These are phyloP conservation scores for Drosophila sturtevanti DNA, from an alignment of 1,140 invertebrate species.

Conservation along the genomic window DNA sequence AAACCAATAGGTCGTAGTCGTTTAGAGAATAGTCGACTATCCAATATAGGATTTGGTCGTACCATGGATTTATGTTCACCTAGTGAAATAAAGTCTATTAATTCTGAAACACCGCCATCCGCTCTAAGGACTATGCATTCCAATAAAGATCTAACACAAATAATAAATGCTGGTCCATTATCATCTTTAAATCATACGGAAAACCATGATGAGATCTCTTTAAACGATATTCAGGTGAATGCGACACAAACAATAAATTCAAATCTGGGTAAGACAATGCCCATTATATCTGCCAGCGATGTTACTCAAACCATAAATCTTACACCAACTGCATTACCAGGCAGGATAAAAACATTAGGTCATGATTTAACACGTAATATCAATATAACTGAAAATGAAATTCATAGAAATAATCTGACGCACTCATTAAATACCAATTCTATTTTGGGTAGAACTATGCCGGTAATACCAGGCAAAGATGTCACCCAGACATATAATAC, in stretches of 20 bases:
- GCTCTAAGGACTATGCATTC: background rate
- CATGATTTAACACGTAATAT: no score
- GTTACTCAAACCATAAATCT: constrained; percentile 1
- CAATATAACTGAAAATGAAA: background rate
- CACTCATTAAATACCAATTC: background rate
- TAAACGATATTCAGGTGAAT: background rate
- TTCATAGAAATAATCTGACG: background rate
- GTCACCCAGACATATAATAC: background rate
- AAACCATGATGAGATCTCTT: background rate
- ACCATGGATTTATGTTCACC: constrained; percentile 38
- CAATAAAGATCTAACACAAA: background rate
- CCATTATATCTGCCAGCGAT: constrained; percentile 20
- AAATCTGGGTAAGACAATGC: constrained; percentile 23
- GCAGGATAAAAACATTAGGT: background rate
- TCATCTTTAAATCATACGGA: background rate
- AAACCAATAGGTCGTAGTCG: constrained; percentile 29
- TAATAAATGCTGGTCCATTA: background rate
- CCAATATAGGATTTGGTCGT: constrained; percentile 40
- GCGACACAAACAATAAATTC: constrained; percentile 32
- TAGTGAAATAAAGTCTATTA: constrained; percentile 7
- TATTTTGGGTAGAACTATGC: background rate
- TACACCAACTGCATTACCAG: background rate
- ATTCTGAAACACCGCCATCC: background rate
- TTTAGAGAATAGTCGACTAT: constrained; percentile 22
- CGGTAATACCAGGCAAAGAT: background rate